Conservation (phyloP, 2,888 invertebrate species). For the Phoronis australis region DNA sequence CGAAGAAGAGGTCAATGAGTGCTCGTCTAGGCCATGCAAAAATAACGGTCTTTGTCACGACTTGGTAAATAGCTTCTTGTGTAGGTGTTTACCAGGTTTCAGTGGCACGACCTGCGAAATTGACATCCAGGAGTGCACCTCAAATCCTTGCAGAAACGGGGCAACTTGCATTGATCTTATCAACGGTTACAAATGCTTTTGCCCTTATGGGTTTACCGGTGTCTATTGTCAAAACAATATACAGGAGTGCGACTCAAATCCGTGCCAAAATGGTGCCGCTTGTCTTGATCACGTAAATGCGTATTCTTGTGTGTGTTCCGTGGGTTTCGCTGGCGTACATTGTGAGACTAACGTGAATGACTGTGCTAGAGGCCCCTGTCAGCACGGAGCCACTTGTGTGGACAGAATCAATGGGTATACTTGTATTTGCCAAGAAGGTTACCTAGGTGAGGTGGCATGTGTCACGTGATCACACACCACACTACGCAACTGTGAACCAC, state of each 20-base stretch:
- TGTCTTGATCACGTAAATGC: not conserved
- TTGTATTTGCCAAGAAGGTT: not conserved
- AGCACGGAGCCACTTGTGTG: not conserved
- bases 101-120: conserved; percentile 5
- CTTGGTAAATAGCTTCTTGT: not conserved
- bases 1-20: not conserved
- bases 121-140: conserved; percentile 3
- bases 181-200: not conserved
- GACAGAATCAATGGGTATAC: not conserved
- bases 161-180: not conserved
- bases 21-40: not conserved
- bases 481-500: too few relatives aligned
- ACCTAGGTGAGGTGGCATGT: not conserved
- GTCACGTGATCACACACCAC: too few relatives aligned
- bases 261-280: conserved; percentile 2
- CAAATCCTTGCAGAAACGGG: conserved; percentile 4
- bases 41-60: conserved; percentile 1
- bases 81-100: conserved; percentile 5
- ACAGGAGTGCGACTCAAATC: conserved; percentile 4
- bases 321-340: not conserved
- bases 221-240: not conserved
- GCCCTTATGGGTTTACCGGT: not conserved
- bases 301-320: not conserved
- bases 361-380: not conserved
- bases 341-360: not conserved